Evolutionary conservation across 2,797 vertebrate species (phyloP).

Genomic region (Rhyacichthys aspro): DNA sequence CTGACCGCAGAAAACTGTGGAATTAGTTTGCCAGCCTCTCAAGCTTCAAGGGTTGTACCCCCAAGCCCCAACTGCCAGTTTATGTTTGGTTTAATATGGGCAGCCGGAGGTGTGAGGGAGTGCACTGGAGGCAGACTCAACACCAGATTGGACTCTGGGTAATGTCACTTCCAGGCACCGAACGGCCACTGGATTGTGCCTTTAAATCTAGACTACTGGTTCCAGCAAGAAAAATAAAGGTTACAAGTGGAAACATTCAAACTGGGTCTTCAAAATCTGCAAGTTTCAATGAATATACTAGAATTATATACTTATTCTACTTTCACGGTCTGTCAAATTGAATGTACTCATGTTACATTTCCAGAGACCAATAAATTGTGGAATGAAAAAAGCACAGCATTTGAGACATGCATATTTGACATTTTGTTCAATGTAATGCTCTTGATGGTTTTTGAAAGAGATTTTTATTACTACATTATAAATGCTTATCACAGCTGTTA

Average conservation of each 20-base stretch:
- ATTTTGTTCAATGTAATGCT: no score
- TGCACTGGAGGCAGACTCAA: conserved; percentile 52
- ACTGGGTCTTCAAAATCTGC: conserved; percentile 5
- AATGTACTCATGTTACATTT: no score
- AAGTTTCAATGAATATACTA: background rate
- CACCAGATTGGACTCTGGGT: conserved; percentile 66
- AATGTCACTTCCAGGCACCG: conserved; percentile 68
- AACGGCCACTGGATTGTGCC: conserved; percentile 40
- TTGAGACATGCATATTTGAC: no score
- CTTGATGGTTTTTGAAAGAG: no score
- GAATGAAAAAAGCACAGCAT: no score
- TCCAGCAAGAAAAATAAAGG: conserved; percentile 26
- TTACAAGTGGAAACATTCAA: conserved; percentile 16
- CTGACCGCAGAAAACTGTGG: conserved; percentile 73
- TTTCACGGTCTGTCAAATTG: no score
- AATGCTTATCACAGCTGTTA: no score
- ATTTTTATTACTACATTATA: no score
- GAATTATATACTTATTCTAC: no score
- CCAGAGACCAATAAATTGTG: no score
- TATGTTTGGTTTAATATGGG: conserved; percentile 71
- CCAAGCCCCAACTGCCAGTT: conserved; percentile 75
- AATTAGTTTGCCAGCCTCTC: conserved; percentile 73
- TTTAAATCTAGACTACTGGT: conserved; percentile 20
- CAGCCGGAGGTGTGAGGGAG: conserved; percentile 66
- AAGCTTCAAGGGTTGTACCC: conserved; percentile 69